phyloP scores from a whole-genome alignment of 2,888 invertebrate genomes.

The Pterostichus niger region DNA sequence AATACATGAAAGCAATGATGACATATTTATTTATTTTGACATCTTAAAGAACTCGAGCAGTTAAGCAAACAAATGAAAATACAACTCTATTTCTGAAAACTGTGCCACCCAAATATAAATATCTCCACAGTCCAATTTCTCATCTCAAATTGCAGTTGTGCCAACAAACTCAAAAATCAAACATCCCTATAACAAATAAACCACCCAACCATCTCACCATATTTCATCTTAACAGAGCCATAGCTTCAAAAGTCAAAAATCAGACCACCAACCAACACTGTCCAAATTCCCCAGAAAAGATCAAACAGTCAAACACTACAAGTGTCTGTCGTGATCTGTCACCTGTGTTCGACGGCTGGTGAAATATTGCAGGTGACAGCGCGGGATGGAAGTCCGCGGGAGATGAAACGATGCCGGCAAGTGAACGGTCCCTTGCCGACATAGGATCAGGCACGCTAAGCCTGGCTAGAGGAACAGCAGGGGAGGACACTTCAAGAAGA shows the following conservation, averaged over 20 bases:
- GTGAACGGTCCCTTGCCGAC: background rate
- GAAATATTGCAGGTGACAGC: conserved; percentile 7
- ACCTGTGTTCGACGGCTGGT: background rate
- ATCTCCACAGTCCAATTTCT: background rate
- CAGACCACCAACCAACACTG: background rate
- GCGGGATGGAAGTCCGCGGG: too few relatives aligned
- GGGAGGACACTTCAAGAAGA: background rate
- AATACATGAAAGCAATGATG: background rate
- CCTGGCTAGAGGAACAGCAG: background rate
- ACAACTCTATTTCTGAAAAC: background rate
- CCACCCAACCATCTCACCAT: background rate
- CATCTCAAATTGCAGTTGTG: background rate
- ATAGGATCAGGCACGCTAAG: background rate
- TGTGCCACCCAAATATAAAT: background rate
- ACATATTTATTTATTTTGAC: conserved; percentile 8
- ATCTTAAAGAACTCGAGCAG: background rate
- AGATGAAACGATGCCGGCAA: conserved; percentile 9
- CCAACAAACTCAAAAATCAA: background rate
- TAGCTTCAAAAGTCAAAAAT: background rate
- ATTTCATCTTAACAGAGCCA: background rate
- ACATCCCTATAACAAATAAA: background rate
- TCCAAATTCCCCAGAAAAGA: background rate
- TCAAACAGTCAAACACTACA: background rate
- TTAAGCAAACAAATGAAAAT: background rate
- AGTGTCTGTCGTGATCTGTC: conserved; percentile 1